Base-by-base conservation (phyloP, 2,113 vertebrate genomes). In the Microcebus jonahi region DNA sequence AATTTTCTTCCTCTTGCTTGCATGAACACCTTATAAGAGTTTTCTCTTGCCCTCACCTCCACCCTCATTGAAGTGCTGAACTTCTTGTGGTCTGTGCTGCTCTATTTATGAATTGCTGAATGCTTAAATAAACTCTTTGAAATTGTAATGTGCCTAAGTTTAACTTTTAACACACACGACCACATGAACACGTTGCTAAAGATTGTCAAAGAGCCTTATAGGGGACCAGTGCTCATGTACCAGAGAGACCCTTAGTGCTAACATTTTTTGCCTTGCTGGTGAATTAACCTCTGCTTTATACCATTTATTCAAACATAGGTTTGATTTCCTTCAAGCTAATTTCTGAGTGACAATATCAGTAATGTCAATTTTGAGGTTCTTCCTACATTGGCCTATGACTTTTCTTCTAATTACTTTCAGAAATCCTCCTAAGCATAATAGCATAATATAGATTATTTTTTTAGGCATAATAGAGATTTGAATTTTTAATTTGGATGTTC, bases 401-500 rank as follows among this genome's bases (percentile, higher is more conserved):
- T 77, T 65, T 23, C 12, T 77, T 94, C 29, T 89, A 81, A 39
- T 73, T 80, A 67, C 20, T 9, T 57, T 68, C 3, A 45, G n/a
- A 92, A 96, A 70, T 45, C 5, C 18, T 83, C 63, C 39, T 31
- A 80, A 90, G 48, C 50, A 13, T 42, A 75, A 83, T 45, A 7
- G 55, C 8, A 63, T 48, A 73, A 83, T 45, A 9, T 67, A 8
- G 27, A 88, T 14, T 42, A 42, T 45, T 45, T 45, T 45, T 45
- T 45, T 8, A 45, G 45, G 39, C 8, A 63, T 42, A 75, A 83
- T 45, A 7, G 61, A 8, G 27, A 88, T 14, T 73, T 29, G 1
- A 53, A 73, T 31, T 73, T 81, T 73, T 18, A 82, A 73, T 95
- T 89, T 14, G 85, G 48, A n/a, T 39, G 2, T 61, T 87, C 48